A percentile compares a stretch with the other conserved stretches of the same genome.
Evolutionary conservation across 30 jellyfish, hydroid and myxozoan genomes (phyloP).

Genomic region (Hydractinia symbiolongicarpus): DNA sequence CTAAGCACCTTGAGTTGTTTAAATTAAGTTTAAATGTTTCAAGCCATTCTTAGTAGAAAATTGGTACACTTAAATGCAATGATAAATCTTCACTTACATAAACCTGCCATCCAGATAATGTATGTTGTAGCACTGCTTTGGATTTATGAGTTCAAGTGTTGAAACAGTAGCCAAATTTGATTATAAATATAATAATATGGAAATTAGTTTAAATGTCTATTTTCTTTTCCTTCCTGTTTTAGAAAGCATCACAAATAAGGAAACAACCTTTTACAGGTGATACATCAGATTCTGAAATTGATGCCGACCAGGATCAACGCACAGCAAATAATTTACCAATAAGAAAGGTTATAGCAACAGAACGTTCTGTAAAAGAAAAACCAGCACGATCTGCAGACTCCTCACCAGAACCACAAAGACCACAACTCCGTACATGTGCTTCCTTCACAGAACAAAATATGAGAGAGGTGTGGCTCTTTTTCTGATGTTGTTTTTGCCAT

Average conservation of each 20-base stretch:
- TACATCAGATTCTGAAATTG: conserved; percentile 78
- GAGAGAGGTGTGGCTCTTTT: conserved; percentile 54
- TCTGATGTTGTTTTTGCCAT: too few species aligned
- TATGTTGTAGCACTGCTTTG: too few species aligned
- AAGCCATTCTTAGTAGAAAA: too few species aligned
- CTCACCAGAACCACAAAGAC: background rate
- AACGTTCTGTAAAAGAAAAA: background rate
- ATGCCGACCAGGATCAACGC: conserved; percentile 25
- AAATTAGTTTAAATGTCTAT: too few species aligned
- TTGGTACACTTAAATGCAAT: too few species aligned
- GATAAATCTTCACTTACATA: too few species aligned
- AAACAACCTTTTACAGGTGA: conserved; percentile 77
- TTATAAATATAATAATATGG: too few species aligned
- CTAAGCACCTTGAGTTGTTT: too few species aligned
- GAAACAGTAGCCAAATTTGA: too few species aligned
- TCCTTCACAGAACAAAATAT: conserved; percentile 76
- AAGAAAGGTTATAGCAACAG: background rate
- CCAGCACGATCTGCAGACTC: background rate
- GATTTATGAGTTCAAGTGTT: too few species aligned
- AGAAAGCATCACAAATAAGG: conserved; percentile 78
- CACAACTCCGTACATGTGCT: conserved; percentile 64
- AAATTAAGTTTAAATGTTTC: too few species aligned
- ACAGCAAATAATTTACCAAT: conserved; percentile 22
- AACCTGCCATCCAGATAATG: too few species aligned
- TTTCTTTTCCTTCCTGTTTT: background rate